Evolutionary conservation across 2,888 invertebrate species (phyloP), one percentile per base, ranked within the genome.

Genomic region (Aproaerema taeniolella): DNA sequence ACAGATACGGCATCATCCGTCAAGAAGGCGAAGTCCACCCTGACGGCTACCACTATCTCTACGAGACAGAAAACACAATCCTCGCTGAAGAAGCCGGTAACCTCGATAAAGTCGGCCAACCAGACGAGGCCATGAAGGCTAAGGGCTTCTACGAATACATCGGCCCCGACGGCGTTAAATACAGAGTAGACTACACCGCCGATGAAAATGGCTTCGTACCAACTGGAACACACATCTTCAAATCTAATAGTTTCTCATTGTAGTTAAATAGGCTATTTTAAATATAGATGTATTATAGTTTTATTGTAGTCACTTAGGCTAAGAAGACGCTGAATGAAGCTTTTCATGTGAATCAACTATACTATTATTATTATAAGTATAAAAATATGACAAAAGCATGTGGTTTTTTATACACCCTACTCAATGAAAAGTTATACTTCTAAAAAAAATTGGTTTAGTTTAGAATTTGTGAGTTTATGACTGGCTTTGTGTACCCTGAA

Each of bases 61-160:
- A 83, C 44, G 83, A 86, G 53, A 86, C 86, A n/a, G 80, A 83
- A 46, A 86, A 86, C 66, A 85, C 75, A 43, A 86, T 86, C 46
- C 72, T 79, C 10, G 81, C 81, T 5, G 86, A 85, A 46, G 86
- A 86, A 57, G 61, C 72, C 13, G 86, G 86, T 20, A 67, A 67
- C 26, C 32, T 86, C 1, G 83, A 83, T 46, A 58, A 67, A 41
- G 53, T 77, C n/a, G 67, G 68, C 50, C 69, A 45, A 30, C 75
- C 79, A 32, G 54, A 45, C 8, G 66, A 67, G 0, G 76, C 61
- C 14, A 53, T 82, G 12, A 75, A 70, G 39, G 71, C 63, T 12
- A 83, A 74, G 44, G 86, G 86, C 51, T 85, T 85, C 67, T 86
- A 57, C 49, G 79, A 85, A 47, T 86, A 63, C 47, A 67, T 75